Evolutionary conservation across 2,113 vertebrate species (phyloP), one percentile per base, ranked within the genome.

Genomic region (Poeciliopsis prolifica): DNA sequence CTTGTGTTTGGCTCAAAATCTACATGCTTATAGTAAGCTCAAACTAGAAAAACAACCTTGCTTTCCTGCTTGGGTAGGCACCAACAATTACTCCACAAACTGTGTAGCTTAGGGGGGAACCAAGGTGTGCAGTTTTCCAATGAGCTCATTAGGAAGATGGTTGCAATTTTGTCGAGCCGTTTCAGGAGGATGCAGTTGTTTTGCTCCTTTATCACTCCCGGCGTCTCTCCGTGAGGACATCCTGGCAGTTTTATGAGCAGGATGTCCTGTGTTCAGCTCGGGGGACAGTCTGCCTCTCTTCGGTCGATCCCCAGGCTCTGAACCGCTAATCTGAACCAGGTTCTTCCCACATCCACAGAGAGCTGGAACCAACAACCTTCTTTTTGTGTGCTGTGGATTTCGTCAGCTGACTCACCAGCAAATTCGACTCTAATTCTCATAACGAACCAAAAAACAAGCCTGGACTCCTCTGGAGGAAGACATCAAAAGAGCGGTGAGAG

Each of bases 401-500:
- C 80, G 78, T 81, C 54, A 64, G 61, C 75, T 80, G 67, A 74
- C 82, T 80, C 75, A 54, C 64, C 68, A 75, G 86, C 77, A 87
- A 90, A 90, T 22, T 24, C 17, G 82, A 71, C 78, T 83, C 78
- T 77, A 67, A 48, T 86, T 79, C 71, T 86, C 74, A 80, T 87
- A 63, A 81, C 77, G 65, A 87, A 84, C 77, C 35, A 37, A 81
- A 85, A 87, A 89, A 86, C 81, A 90, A 88, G 86, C 62, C 75
- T 42, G 1, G 42, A 30, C 72, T 82, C 76, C 40, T 88, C 81
- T 89, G 78, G 48, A 72, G 75, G 65, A 75, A 65, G 79, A 92
- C 87, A 90, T 94, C 92, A 92, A 93, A 94, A 89, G 88, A 69
- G 48, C 12, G 65, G 84, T 7, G 78, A 90, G 92, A 91, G 81